These are phyloP conservation scores for Perizoma affinitatum DNA, from an alignment of 2,888 invertebrate species.

Conservation along the genomic window DNA sequence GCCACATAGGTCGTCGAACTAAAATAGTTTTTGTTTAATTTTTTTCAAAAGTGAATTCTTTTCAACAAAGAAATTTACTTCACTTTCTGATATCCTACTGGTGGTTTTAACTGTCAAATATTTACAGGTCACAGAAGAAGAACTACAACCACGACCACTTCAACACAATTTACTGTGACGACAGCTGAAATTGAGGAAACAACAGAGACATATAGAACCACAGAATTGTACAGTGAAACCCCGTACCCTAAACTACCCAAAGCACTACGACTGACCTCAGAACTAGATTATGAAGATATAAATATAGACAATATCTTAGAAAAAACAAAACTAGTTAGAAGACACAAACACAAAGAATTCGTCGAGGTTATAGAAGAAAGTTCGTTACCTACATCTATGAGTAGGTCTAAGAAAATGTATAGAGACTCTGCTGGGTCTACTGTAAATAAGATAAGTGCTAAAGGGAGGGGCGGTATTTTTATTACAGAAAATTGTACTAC, in stretches of 20 bases:
- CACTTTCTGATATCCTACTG: too few species aligned
- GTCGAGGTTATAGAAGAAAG: constrained; percentile 63
- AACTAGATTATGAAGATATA: constrained; percentile 66
- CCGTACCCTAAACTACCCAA: constrained; percentile 55
- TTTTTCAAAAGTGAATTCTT: too few species aligned
- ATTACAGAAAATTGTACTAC: constrained; percentile 86
- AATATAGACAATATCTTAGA: constrained; percentile 69
- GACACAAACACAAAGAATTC: constrained; percentile 67
- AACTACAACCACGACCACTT: constrained; percentile 70
- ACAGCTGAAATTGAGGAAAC: constrained; percentile 54
- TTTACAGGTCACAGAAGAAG: constrained; percentile 76
- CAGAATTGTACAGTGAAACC: constrained; percentile 48
- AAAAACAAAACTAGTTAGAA: constrained; percentile 56
- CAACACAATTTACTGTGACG: constrained; percentile 60
- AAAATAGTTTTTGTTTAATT: too few species aligned
- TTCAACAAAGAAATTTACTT: too few species aligned
- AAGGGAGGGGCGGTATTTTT: constrained; percentile 78
- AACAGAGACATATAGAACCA: constrained; percentile 59
- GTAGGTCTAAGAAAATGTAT: constrained; percentile 80
- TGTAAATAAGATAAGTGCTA: constrained; percentile 74
- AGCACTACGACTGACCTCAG: constrained; percentile 64
- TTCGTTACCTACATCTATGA: constrained; percentile 63
- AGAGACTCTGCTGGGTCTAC: constrained; percentile 73
- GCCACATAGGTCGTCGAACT: too few species aligned
- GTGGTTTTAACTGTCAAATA: not conserved